Evolutionary conservation across 2,797 vertebrate species (phyloP), one percentile per base, ranked within the genome.

Genomic region (Pempheris klunzingeri): DNA sequence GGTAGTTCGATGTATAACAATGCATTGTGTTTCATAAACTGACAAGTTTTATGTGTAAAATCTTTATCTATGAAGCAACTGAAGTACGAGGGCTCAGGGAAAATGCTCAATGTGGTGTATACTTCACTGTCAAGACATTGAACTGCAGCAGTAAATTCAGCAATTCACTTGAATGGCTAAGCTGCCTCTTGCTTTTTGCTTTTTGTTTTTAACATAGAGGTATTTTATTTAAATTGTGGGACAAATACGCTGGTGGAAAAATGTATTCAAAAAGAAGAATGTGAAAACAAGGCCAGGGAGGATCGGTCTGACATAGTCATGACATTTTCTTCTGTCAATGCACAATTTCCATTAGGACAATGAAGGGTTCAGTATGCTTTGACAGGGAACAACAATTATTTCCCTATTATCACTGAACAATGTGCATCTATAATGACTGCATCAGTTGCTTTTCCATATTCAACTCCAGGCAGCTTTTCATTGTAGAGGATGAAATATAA

Each of bases 341-440:
- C 7, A 52, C 15, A 18, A 76, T 84, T 87, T 76, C 52, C 76
- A 82, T 81, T 14, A 57, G 32, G 10, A 87, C 77, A 81, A 82
- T 78, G 60, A 78, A 11, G 14, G 38, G 32, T 49, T 74, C 41
- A 32, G 65, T 46, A 43, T 69, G 24, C 76, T 71, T 70, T 86
- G 68, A 76, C 34, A 44, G 30, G 34, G 6, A 72, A 32, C 54
- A 68, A 71, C 53, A 78, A 85, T 71, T 59, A 73, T 66, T 64
- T 75, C 49, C 60, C 34, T 59, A 70, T 79, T 74, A 76, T 80
- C 28, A 6, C 7, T 39, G 7, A 74, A 89, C 60, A 85, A 72
- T 72, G 57, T 68, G 62, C 49, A 50, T 80, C 52, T 86, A 59
- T 67, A 78, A 34, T 28, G 46, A 78, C 36, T 47, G 71, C 60